A percentile compares a stretch with the other conserved stretches of the same genome.
Conservation (phyloP, 2,113 vertebrate species). For the Sitta europaea region DNA sequence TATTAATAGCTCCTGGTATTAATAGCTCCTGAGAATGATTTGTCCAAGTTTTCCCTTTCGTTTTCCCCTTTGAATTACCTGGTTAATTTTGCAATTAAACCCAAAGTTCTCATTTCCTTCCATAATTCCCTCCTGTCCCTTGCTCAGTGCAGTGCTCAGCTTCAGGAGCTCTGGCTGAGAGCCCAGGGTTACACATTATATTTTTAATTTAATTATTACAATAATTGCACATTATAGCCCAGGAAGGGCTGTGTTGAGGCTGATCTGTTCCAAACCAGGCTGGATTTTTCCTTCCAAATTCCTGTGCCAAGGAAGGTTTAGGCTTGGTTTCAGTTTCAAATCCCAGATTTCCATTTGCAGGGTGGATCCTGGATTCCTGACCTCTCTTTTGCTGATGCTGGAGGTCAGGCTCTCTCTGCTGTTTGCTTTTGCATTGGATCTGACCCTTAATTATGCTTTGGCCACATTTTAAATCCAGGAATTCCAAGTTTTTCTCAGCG, state of each 20-base stretch:
- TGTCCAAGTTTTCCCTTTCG: background rate
- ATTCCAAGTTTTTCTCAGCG: background rate
- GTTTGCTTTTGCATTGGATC: background rate
- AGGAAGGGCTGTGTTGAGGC: background rate
- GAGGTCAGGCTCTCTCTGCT: background rate
- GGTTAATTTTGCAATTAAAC: background rate
- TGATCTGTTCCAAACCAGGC: background rate
- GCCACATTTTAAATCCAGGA: background rate
- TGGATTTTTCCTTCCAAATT: background rate
- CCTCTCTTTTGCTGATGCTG: background rate
- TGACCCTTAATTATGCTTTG: background rate
- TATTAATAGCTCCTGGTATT: too few relatives aligned
- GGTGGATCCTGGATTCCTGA: background rate
- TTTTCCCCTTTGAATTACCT: background rate
- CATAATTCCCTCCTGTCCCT: background rate
- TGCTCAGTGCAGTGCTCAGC: background rate
- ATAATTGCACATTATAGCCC: rapidly evolving
- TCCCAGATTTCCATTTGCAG: background rate
- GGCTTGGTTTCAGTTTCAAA: background rate
- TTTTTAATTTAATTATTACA: too few relatives aligned
- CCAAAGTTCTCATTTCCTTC: background rate
- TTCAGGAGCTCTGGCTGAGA: background rate
- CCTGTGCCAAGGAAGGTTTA: background rate
- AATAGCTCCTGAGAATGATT: background rate
- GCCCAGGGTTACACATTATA: too few relatives aligned